Evolutionary conservation across 1,140 invertebrate species (phyloP).

Genomic region (Schlechtendalia chinensis): DNA sequence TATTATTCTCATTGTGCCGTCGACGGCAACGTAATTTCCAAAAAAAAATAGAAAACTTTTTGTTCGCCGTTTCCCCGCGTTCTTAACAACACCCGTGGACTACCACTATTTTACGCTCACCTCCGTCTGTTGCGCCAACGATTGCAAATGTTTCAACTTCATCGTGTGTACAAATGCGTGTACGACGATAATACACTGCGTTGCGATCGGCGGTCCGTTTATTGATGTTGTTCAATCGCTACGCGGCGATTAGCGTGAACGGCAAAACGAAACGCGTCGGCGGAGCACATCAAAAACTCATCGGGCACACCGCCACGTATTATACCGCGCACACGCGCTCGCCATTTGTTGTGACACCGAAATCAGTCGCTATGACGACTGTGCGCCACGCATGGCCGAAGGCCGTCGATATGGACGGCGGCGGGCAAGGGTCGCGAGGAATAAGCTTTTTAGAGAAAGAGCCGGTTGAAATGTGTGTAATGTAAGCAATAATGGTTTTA

Average conservation of each 20-base stretch:
- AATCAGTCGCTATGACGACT: conserved; percentile 33
- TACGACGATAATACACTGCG: not conserved
- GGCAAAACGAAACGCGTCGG: not conserved
- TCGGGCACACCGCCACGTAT: too few relatives aligned
- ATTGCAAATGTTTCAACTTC: conserved; percentile 45
- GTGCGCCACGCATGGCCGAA: not conserved
- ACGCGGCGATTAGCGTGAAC: not conserved
- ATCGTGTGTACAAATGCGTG: not conserved
- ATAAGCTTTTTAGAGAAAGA: not conserved
- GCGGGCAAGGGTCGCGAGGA: not conserved
- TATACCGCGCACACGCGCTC: not conserved
- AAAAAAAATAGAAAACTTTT: not conserved
- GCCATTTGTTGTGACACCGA: conserved; percentile 10
- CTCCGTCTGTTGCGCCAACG: conserved; percentile 18
- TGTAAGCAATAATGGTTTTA: conserved; percentile 27
- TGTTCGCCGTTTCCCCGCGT: too few relatives aligned
- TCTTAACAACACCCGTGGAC: not conserved
- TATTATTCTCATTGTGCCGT: conserved; percentile 12
- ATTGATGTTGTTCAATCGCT: too few relatives aligned
- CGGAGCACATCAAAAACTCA: not conserved
- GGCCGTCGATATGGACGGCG: too few relatives aligned
- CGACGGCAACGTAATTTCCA: conserved; percentile 7
- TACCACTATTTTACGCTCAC: conserved; percentile 7
- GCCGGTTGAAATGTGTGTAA: not conserved
- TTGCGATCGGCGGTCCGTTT: not conserved